These are phyloP conservation scores for Betta splendens DNA, from an alignment of 2,797 vertebrate species.

Conservation along the genomic window DNA sequence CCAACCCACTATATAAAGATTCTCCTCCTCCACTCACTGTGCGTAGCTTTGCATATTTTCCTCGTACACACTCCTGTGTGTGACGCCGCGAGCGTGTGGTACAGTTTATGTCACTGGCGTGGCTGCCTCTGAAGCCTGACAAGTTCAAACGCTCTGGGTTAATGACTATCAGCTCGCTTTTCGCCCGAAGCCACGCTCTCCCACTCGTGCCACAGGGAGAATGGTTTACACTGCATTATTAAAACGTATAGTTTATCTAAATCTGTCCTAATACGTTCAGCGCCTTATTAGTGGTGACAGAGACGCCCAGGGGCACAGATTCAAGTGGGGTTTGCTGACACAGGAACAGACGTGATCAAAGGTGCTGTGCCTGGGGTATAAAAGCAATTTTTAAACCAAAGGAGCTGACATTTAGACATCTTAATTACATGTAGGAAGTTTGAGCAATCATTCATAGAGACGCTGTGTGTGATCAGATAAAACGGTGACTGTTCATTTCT, in stretches of 20 bases:
- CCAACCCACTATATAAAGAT: not conserved
- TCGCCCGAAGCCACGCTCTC: conserved; percentile 11
- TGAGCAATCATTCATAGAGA: conserved; percentile 17
- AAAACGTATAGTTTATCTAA: conserved; percentile 37
- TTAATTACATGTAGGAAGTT: conserved; percentile 5
- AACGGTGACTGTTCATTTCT: not conserved
- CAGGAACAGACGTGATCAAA: conserved; percentile 18
- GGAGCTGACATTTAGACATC: conserved; percentile 27
- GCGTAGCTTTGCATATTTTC: not conserved
- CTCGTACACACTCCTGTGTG: not conserved
- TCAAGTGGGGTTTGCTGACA: conserved; percentile 24
- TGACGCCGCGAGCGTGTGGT: not conserved
- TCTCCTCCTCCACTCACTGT: conserved; percentile 1
- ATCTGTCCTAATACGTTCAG: conserved; percentile 40
- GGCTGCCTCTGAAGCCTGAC: not conserved
- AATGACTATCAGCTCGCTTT: conserved; percentile 31
- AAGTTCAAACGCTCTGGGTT: not conserved
- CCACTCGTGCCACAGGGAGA: conserved; percentile 10
- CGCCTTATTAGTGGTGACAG: conserved; percentile 25
- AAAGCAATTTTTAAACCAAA: conserved; percentile 8
- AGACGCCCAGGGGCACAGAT: conserved; percentile 10
- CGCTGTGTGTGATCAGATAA: not conserved
- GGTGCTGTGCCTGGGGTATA: not conserved
- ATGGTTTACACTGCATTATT: conserved; percentile 21
- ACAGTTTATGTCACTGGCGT: not conserved